Evolutionary conservation across 2,888 invertebrate genomes (phyloP), one percentile per base, ranked within the genome.

Genomic region (Gerris lacustris): DNA sequence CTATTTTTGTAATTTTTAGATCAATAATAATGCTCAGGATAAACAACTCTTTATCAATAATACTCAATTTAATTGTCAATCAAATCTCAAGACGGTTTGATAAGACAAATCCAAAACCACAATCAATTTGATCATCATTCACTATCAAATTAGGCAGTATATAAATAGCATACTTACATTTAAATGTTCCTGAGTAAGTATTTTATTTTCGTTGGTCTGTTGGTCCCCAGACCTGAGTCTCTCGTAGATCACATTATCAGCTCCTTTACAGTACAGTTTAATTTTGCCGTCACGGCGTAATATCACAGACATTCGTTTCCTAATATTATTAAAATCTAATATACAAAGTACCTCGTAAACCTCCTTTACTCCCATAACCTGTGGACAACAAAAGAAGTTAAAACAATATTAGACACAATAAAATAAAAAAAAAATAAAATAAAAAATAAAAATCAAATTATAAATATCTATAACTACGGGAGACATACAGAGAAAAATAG

Each of bases 301-400:
- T 80, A 94, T 92, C 78, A 98, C 98, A 76, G 98, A 98, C 99
- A 99, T 99, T 80, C 99, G 85, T 84, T 99, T 99, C 77, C 99
- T 86, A 77, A 96, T 93, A 84, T 99, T 99, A 85, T 99, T 97
- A 84, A 99, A 99, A 84, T 99, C 99, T 79, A 99, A 87, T 82
- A 99, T 99, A 82, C 94, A 94, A 77, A 99, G 85, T 78, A 99
- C 86, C 82, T 99, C 96, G 83, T 97, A 96, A 1, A 81, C 81
- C 79, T 83, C 82, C 71, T 79, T 80, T 71, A 80, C 76, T 0
- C 84, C 86, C 75, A 82, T 79, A 77, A 94, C 91, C 86, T 90
- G 84, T 5, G 75, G 81, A 4, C 1, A 31, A 31, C 1, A 31
- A 31, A 31, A 2, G 4, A 31, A 31, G 4, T 2, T 31, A 31